Percentiles rank a stretch among this genome's conserved stretches.
Evolutionary conservation across 1,140 invertebrate species (phyloP).

Genomic region (Drosophila malerkotliana): DNA sequence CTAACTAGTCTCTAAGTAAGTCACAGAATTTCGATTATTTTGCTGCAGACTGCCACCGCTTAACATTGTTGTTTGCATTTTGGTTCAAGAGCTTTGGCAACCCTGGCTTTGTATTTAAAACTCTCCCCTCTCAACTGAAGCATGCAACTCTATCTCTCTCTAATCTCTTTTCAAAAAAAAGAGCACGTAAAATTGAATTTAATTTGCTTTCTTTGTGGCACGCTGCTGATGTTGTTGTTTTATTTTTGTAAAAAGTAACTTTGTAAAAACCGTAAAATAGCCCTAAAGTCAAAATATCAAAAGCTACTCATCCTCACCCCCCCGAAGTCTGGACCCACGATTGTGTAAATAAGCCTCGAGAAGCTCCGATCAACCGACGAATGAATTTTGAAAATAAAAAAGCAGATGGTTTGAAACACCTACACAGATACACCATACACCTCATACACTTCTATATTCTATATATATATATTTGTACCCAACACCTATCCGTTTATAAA

Average conservation of each 20-base stretch:
- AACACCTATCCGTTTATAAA: slow-evolving; percentile 10
- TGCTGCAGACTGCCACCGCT: slow-evolving; percentile 29
- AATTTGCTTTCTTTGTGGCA: slow-evolving; percentile 36
- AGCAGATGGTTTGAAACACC: slow-evolving; percentile 6
- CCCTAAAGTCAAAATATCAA: neutral
- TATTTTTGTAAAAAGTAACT: slow-evolving; percentile 7
- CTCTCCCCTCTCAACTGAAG: slow-evolving; percentile 1
- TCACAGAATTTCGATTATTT: slow-evolving; percentile 17
- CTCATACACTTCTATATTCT: neutral
- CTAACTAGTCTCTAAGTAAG: slow-evolving; percentile 25
- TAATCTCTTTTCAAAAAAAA: slow-evolving; percentile 5
- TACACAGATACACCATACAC: neutral
- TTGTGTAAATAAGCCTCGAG: slow-evolving; percentile 33
- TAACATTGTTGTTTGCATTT: slow-evolving; percentile 49
- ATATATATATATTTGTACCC: neutral
- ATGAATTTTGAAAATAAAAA: slow-evolving; percentile 11
- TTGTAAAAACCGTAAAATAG: slow-evolving; percentile 10
- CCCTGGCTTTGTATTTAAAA: slow-evolving; percentile 26
- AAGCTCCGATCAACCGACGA: slow-evolving; percentile 8
- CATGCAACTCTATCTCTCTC: slow-evolving; percentile 26
- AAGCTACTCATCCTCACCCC: neutral
- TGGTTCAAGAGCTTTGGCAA: slow-evolving; percentile 41
- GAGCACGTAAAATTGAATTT: slow-evolving; percentile 29
- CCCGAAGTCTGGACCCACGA: slow-evolving; percentile 10
- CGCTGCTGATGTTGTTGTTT: slow-evolving; percentile 33